Percentiles rank a stretch among this genome's conserved stretches.
phyloP scores from a whole-genome alignment of 30 jellyfish, hydroid and myxozoan genomes.

The Hydra vulgaris region DNA sequence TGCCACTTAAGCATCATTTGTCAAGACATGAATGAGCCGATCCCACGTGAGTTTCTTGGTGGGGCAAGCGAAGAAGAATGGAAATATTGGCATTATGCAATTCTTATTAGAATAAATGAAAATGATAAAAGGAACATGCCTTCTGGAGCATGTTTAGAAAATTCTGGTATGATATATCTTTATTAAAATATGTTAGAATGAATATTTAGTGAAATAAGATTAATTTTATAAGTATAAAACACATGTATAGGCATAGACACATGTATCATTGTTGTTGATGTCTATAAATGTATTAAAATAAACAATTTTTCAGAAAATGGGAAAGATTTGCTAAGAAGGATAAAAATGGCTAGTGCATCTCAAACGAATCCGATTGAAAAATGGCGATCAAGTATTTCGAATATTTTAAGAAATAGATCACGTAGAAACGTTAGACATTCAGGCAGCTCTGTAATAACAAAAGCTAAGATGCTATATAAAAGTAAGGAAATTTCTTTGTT shows the following conservation, averaged over 20 bases:
- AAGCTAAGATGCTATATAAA: constrained; percentile 30
- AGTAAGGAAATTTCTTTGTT: constrained; percentile 22
- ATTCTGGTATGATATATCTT: constrained; percentile 39
- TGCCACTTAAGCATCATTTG: constrained; percentile 88
- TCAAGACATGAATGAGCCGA: constrained; percentile 63
- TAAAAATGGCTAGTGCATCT: constrained; percentile 51
- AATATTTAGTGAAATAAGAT: neutral
- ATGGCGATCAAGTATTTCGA: constrained; percentile 63
- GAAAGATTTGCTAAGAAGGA: constrained; percentile 47
- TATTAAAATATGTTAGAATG: neutral
- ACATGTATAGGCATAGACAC: neutral
- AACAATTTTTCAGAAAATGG: constrained; percentile 67
- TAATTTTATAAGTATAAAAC: neutral
- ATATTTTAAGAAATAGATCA: constrained; percentile 38
- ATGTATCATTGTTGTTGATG: too few species aligned
- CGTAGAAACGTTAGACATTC: constrained; percentile 18
- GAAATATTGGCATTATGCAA: constrained; percentile 81
- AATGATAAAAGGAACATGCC: constrained; percentile 71
- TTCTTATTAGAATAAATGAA: constrained; percentile 47
- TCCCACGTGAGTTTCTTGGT: constrained; percentile 82
- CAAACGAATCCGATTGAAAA: constrained; percentile 54
- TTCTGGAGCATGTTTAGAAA: constrained; percentile 80
- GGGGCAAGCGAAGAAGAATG: constrained; percentile 78
- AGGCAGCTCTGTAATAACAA: constrained; percentile 11
- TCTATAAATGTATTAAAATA: too few species aligned